These are phyloP conservation scores for Zaprionus ornatus DNA, from an alignment of 1,140 invertebrate species.

Conservation along the genomic window DNA sequence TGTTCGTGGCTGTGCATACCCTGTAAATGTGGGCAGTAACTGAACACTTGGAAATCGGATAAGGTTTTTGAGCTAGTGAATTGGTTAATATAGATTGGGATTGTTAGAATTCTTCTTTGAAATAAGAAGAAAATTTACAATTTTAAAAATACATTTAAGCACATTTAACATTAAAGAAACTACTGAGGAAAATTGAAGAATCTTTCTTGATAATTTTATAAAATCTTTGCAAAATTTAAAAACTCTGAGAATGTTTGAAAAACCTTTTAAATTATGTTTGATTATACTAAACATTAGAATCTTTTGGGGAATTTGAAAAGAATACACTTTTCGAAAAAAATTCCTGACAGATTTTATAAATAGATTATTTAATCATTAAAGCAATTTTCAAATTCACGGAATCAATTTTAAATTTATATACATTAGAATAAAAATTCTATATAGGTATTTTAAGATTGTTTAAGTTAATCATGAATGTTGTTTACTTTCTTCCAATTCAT, in stretches of 20 bases:
- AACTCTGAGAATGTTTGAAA: too few species aligned
- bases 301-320: neutral
- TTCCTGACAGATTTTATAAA: too few species aligned
- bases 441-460: too few species aligned
- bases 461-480: too few species aligned
- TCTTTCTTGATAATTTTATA: neutral
- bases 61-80: neutral
- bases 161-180: neutral
- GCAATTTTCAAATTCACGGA: too few species aligned
- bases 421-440: too few species aligned
- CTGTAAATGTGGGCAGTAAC: slow-evolving; percentile 1
- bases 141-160: neutral
- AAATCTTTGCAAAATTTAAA: too few species aligned
- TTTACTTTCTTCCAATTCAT: too few species aligned
- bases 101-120: neutral
- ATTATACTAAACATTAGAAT: neutral
- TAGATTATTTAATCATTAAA: too few species aligned
- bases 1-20: slow-evolving; percentile 19
- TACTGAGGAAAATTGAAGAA: neutral
- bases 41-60: neutral
- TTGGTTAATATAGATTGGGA: neutral
- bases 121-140: neutral
- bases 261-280: neutral
- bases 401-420: too few species aligned
- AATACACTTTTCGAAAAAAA: too few species aligned